These are phyloP conservation scores for Onychomys leucogaster DNA, from an alignment of 2,797 vertebrate genomes.

Conservation along the genomic window DNA sequence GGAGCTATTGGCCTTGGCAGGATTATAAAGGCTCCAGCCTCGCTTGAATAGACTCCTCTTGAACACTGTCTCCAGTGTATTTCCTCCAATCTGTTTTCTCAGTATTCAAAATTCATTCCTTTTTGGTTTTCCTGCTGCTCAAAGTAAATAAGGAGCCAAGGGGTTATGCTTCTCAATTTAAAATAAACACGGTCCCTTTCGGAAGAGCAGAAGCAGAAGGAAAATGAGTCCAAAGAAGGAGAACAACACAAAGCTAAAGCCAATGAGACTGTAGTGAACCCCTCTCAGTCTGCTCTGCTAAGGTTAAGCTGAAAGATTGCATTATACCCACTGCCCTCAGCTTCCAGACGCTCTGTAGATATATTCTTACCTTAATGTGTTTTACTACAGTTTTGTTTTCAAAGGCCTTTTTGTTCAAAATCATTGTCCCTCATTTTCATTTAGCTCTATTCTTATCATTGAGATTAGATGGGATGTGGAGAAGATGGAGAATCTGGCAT, in stretches of 20 bases:
- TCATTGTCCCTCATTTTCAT: background rate
- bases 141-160: constrained; percentile 57
- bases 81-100: constrained; percentile 68
- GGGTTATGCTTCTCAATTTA: constrained; percentile 45
- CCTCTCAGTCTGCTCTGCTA: background rate
- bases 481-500: background rate
- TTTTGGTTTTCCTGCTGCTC: constrained; percentile 61
- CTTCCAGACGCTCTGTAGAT: background rate
- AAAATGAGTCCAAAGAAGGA: constrained; percentile 54
- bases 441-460: background rate
- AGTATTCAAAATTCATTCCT: constrained; percentile 66
- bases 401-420: constrained; percentile 20
- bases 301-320: background rate
- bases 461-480: background rate
- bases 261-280: background rate
- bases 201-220: constrained; percentile 58
- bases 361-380: background rate
- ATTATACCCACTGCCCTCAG: background rate
- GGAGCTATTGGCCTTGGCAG: constrained; percentile 48
- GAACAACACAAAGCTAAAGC: constrained; percentile 38
- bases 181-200: constrained; percentile 74
- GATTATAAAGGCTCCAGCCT: constrained; percentile 37
- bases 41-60: constrained; percentile 61
- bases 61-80: constrained; percentile 65
- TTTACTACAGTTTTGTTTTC: constrained; percentile 38